A percentile compares a stretch with the other conserved stretches of the same genome.
These are phyloP conservation scores for Rotaria magnacalcarata DNA, from an alignment of 2,888 invertebrate genomes.

Conservation along the genomic window DNA sequence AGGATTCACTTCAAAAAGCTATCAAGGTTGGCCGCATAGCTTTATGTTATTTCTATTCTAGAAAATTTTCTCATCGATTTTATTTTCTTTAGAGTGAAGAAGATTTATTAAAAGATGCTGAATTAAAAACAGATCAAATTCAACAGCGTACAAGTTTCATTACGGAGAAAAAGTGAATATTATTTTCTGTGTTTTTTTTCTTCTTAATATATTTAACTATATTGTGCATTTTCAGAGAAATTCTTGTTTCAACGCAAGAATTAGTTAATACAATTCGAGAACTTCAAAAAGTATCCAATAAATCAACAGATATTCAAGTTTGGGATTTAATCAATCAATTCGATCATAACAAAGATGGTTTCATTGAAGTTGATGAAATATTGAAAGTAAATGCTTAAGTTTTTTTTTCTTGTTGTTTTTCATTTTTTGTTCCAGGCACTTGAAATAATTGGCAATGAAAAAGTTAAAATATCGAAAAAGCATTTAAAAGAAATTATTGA, in stretches of 20 bases:
- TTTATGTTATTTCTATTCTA: too few species aligned
- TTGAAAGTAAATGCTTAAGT: background rate
- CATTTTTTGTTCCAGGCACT: background rate
- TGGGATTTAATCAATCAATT: conserved; percentile 20
- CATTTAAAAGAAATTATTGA: conserved; percentile 25
- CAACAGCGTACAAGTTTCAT: conserved; percentile 7
- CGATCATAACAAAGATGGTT: conserved; percentile 25
- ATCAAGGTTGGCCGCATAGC: background rate
- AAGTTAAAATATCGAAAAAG: conserved; percentile 6
- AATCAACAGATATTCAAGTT: background rate
- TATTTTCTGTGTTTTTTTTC: too few species aligned
- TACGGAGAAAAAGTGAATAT: background rate
- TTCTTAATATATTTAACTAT: background rate
- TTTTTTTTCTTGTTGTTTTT: too few species aligned
- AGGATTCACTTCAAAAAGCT: background rate
- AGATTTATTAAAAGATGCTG: conserved; percentile 19
- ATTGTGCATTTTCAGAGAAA: background rate
- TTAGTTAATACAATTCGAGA: conserved; percentile 27
- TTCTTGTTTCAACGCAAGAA: conserved; percentile 29
- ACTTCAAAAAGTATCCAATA: background rate
- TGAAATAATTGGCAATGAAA: conserved; percentile 5
- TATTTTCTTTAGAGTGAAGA: background rate
- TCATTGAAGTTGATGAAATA: conserved; percentile 18
- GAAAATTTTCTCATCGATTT: too few species aligned
- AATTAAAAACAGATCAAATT: background rate